A percentile compares a stretch with the other conserved stretches of the same genome.
Conservation (phyloP, 2,888 invertebrate species). For the Tubulanus polymorphus region DNA sequence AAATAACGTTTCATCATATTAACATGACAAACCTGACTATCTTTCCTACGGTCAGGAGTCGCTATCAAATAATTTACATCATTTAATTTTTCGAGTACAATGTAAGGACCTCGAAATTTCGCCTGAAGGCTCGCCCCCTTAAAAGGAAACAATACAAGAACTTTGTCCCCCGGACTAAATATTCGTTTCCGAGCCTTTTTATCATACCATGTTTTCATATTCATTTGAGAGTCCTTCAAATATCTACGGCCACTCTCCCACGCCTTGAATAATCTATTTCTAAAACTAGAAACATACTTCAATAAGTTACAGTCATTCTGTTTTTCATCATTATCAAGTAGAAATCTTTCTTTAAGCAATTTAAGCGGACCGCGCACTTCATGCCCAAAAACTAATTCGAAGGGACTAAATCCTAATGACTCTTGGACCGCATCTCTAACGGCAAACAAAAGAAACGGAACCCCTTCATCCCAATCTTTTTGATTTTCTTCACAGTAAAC, state of each 20-base stretch:
- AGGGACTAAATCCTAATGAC: conserved; percentile 23
- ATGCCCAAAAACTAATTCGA: conserved; percentile 24
- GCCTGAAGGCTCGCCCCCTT: conserved; percentile 8
- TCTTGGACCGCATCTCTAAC: conserved; percentile 17
- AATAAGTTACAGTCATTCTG: conserved; percentile 4
- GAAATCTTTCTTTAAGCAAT: conserved; percentile 9
- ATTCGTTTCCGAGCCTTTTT: conserved; percentile 9
- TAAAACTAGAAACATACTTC: conserved; percentile 11
- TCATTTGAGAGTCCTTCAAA: conserved; percentile 11
- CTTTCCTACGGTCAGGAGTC: conserved; percentile 18
- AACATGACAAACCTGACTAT: conserved; percentile 17
- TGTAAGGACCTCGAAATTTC: conserved; percentile 9
- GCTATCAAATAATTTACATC: conserved; percentile 8
- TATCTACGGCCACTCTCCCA: conserved; percentile 15
- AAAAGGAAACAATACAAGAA: conserved; percentile 21
- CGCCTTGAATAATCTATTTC: conserved; percentile 9
- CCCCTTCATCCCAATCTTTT: conserved; percentile 11
- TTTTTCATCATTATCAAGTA: conserved; percentile 1
- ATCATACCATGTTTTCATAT: conserved; percentile 23
- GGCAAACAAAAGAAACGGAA: conserved; percentile 13
- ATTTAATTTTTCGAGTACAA: background rate
- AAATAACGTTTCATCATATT: conserved; percentile 21
- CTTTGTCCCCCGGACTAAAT: conserved; percentile 22
- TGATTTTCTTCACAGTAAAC: conserved; percentile 13
- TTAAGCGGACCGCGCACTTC: conserved; percentile 15